A percentile compares a stretch with the other conserved stretches of the same genome.
Evolutionary conservation across 2,797 vertebrate species (phyloP).

Genomic region (Melopsittacus undulatus): DNA sequence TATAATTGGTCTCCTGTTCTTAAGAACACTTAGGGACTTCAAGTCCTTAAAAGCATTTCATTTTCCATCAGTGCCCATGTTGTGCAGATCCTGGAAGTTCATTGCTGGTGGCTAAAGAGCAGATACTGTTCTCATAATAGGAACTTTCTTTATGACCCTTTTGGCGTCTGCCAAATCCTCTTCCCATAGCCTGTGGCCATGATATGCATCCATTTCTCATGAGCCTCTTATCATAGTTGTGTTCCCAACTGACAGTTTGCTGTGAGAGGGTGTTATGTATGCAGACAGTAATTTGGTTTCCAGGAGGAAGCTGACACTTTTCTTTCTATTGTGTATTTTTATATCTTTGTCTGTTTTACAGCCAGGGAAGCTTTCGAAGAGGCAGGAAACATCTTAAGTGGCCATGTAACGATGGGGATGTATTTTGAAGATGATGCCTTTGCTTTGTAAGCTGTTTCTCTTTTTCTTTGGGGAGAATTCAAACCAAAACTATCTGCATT

Average conservation of each 20-base stretch:
- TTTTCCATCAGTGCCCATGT: neutral
- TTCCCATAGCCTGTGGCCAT: neutral
- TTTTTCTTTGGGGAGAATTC: neutral
- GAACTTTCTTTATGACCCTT: neutral
- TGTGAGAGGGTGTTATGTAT: neutral
- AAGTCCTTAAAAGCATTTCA: neutral
- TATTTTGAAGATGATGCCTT: conserved; percentile 74
- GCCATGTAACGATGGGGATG: conserved; percentile 67
- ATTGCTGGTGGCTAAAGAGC: neutral
- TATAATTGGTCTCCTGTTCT: neutral
- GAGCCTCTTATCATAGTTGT: neutral
- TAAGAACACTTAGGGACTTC: neutral
- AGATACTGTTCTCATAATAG: neutral
- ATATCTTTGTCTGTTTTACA: conserved; percentile 47
- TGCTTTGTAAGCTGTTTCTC: conserved; percentile 74
- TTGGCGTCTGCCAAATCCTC: neutral
- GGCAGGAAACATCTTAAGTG: conserved; percentile 71
- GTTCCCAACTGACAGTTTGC: neutral
- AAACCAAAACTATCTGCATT: neutral
- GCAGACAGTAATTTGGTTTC: neutral
- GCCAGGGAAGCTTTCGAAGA: conserved; percentile 70
- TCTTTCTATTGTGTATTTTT: neutral
- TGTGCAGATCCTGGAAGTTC: neutral
- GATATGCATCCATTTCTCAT: neutral
- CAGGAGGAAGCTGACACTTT: neutral